Percentiles rank a stretch among this genome's conserved stretches.
Conservation (phyloP, 2,113 vertebrate genomes). For the Heloderma charlesbogerti region DNA sequence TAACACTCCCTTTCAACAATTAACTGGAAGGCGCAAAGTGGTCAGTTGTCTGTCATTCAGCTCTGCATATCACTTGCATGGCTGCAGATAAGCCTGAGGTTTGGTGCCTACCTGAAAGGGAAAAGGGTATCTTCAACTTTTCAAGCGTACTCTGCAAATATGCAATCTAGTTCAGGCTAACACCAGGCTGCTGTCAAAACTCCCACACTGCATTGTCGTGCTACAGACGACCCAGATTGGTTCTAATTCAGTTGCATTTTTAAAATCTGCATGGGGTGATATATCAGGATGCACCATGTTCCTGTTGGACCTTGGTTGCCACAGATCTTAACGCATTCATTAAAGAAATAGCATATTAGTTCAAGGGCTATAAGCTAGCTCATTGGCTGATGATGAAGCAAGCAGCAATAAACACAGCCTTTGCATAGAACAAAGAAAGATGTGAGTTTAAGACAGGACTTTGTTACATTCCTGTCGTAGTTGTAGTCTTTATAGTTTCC, state of each 20-base stretch:
- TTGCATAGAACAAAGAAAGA: slow-evolving; percentile 15
- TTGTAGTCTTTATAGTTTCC: slow-evolving; percentile 24
- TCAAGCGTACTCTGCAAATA: background rate
- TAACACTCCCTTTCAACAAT: background rate
- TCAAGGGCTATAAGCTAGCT: slow-evolving; percentile 6
- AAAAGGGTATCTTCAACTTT: background rate
- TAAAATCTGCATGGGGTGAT: background rate
- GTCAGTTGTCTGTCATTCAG: background rate
- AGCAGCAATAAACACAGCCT: background rate
- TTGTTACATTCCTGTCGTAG: slow-evolving; percentile 34
- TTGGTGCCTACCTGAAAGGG: background rate
- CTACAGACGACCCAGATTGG: background rate
- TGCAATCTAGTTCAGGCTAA: background rate
- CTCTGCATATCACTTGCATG: background rate
- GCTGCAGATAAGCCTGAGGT: background rate
- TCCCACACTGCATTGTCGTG: background rate
- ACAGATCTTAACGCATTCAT: background rate
- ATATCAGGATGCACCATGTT: no score
- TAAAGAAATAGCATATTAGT: slow-evolving; percentile 6
- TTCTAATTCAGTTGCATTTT: background rate
- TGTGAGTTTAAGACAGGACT: slow-evolving; percentile 28
- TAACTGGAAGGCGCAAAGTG: background rate
- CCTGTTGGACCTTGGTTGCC: background rate
- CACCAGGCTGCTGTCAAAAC: background rate
- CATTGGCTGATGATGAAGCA: slow-evolving; percentile 23